Evolutionary conservation across 2,797 vertebrate species (phyloP), one percentile per base, ranked within the genome.

Genomic region (Chloroceryle amazona): DNA sequence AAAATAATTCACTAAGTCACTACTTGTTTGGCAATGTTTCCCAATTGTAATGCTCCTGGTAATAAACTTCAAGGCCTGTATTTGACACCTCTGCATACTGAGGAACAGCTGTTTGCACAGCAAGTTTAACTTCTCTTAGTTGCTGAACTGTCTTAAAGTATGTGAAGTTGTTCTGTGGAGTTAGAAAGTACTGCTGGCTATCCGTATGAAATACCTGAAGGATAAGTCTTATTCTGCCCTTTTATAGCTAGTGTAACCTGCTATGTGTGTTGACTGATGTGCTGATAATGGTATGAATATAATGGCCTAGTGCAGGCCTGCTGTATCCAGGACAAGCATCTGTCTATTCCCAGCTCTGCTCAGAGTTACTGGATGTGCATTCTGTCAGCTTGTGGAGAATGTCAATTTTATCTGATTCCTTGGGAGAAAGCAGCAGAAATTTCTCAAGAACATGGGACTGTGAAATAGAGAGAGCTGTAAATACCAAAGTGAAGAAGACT

Each of bases 1-100:
- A 51, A 51, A 66, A 46, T 35, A 70, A 33, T 63, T 87, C 13
- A 12, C 49, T 37, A 29, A 37, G 55, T 87, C 35, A 57, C 25
- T 67, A 31, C 19, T 80, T 72, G 22, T 81, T 78, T 21, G 22
- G 26, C 60, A 73, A 3, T 5, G 6, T 68, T 10, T 85, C 33
- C 84, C 21, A 29, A 29, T 37, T 73, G 17, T 67, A 61, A 15
- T 39, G 25, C 28, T 86, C 13, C 6, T 26, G 14, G 28, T 54
- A 39, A 11, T 87, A 80, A 84, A 31, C 57, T 78, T 60, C 16
- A n/a, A 57, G 15, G 4, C 2, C 0, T 0, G 0, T n/a, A 1
- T 41, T 65, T 68, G 47, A 61, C 26, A 57, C 23, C 29, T 81
- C 25, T 84, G 73, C 37, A 46, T 72, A 14, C 22, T 12, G 44